These are phyloP conservation scores for Notothenia coriiceps DNA, from an alignment of 2,113 vertebrate genomes.

Conservation along the genomic window DNA sequence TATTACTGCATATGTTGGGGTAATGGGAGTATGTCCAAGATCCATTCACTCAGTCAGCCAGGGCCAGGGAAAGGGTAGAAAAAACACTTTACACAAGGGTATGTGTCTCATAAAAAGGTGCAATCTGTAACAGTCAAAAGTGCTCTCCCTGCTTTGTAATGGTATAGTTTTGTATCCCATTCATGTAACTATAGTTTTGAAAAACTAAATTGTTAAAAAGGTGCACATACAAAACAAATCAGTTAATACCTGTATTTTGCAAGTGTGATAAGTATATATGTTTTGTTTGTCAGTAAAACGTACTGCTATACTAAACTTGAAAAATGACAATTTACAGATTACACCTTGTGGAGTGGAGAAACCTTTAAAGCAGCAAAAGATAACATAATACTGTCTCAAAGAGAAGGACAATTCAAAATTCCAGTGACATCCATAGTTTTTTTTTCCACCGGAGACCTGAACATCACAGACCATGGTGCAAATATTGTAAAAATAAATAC, in stretches of 20 bases:
- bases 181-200: constrained; percentile 55
- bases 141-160: constrained; percentile 75
- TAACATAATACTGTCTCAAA: constrained; percentile 74
- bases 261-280: constrained; percentile 49
- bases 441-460: constrained; percentile 67
- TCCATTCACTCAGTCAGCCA: constrained; percentile 65
- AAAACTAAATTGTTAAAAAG: constrained; percentile 73
- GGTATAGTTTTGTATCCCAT: constrained; percentile 50
- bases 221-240: constrained; percentile 69
- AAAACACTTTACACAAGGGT: constrained; percentile 67
- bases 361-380: constrained; percentile 71
- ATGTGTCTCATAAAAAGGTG: constrained; percentile 75
- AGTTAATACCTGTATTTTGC: constrained; percentile 50
- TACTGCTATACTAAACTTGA: constrained; percentile 49
- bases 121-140: constrained; percentile 83
- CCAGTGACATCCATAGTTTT: constrained; percentile 77
- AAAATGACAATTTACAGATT: constrained; percentile 81
- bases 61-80: constrained; percentile 41
- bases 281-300: constrained; percentile 53
- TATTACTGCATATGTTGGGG: constrained; percentile 79
- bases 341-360: constrained; percentile 74
- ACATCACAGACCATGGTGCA: constrained; percentile 72
- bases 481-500: constrained; percentile 84
- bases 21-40: constrained; percentile 58
- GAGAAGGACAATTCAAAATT: constrained; percentile 59